Evolutionary conservation across 2,797 vertebrate species (phyloP).

Genomic region (Chaetophractus vellerosus): DNA sequence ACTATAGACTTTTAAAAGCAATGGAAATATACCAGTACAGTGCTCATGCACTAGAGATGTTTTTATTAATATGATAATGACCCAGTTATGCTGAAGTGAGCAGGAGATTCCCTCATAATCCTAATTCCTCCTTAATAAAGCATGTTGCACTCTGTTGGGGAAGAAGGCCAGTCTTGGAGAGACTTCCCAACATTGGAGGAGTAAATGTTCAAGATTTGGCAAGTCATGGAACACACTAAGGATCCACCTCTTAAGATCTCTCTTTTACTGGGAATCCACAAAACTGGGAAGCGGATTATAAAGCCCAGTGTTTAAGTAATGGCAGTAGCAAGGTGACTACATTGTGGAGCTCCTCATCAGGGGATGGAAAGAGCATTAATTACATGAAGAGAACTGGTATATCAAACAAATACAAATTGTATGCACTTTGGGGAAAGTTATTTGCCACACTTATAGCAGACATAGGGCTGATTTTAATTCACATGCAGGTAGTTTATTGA

Average conservation of each 20-base stretch:
- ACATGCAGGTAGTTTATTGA: not conserved
- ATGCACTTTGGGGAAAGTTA: not conserved
- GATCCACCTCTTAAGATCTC: not conserved
- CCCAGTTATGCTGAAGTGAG: not conserved
- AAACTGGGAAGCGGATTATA: not conserved
- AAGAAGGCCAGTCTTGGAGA: not conserved
- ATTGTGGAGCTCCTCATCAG: not conserved
- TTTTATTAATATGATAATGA: slow-evolving; percentile 12
- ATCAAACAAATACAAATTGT: not conserved
- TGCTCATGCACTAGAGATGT: not conserved
- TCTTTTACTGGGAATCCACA: not conserved
- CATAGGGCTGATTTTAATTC: not conserved
- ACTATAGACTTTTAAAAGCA: not conserved
- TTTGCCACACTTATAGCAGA: not conserved
- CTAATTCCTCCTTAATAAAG: not conserved
- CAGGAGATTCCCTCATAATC: not conserved
- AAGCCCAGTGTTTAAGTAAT: not conserved
- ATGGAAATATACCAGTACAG: not conserved
- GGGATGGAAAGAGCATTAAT: not conserved
- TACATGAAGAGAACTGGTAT: not conserved
- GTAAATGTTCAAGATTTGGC: not conserved
- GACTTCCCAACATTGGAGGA: not conserved
- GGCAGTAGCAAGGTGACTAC: not conserved
- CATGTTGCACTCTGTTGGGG: not conserved
- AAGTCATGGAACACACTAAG: not conserved